Percentiles rank a stretch among this genome's conserved stretches.
Conservation (phyloP, 2,888 invertebrate genomes). For the Eilema griseolum region DNA sequence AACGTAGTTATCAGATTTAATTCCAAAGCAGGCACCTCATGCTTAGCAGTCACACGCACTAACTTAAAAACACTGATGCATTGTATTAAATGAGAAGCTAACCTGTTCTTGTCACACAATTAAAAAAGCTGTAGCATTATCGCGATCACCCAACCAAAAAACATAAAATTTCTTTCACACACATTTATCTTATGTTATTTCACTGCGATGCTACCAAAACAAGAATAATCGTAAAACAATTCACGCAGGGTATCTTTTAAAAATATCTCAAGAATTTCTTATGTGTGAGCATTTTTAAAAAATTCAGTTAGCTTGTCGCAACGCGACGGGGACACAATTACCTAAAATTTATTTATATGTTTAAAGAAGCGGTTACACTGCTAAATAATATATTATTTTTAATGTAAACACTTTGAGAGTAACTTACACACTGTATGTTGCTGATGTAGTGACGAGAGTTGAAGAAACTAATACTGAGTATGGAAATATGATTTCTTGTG, state of each 20-base stretch:
- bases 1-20: neutral
- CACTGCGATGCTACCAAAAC: constrained; percentile 15
- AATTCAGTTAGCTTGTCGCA: constrained; percentile 46
- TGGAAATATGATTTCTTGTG: neutral
- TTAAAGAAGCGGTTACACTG: constrained; percentile 54
- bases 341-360: constrained; percentile 76
- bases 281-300: constrained; percentile 34
- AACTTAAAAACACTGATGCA: neutral
- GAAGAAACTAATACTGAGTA: neutral
- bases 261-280: constrained; percentile 23
- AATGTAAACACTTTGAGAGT: constrained; percentile 10
- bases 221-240: constrained; percentile 57
- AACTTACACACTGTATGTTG: neutral
- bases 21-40: neutral
- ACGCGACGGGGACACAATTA: constrained; percentile 69
- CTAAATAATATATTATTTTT: constrained; percentile 18
- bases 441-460: neutral
- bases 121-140: constrained; percentile 11
- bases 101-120: constrained; percentile 5
- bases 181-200: constrained; percentile 5
- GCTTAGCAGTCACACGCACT: neutral
- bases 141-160: constrained; percentile 17
- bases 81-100: neutral
- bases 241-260: constrained; percentile 24
- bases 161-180: constrained; percentile 13